Evolutionary conservation across 2,888 invertebrate species (phyloP).

Genomic region (Idaea straminata): DNA sequence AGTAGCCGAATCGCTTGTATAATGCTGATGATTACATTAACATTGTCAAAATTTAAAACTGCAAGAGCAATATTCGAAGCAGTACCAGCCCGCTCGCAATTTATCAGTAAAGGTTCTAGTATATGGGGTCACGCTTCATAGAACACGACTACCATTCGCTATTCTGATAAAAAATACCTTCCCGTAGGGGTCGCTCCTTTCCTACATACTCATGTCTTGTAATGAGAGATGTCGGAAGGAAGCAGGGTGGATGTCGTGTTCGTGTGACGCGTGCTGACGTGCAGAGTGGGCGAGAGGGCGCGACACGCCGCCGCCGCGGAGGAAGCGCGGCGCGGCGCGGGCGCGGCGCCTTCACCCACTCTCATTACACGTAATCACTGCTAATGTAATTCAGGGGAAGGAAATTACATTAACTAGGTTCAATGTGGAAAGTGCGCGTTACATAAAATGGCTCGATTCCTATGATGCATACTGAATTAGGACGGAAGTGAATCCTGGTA

Average conservation of each 20-base stretch:
- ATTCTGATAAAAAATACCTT: neutral
- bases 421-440: constrained; percentile 71
- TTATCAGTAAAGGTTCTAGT: constrained; percentile 33
- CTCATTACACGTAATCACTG: constrained; percentile 32
- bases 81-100: constrained; percentile 72
- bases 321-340: constrained; percentile 27
- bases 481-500: constrained; percentile 80
- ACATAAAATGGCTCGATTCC: constrained; percentile 80
- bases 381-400: constrained; percentile 73
- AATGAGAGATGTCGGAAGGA: neutral
- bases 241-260: neutral
- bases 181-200: neutral
- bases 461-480: constrained; percentile 79
- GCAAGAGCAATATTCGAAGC: constrained; percentile 70
- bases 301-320: constrained; percentile 30
- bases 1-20: constrained; percentile 68
- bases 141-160: constrained; percentile 11
- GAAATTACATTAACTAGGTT: constrained; percentile 69
- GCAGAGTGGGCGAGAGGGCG: constrained; percentile 24
- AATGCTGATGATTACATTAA: constrained; percentile 50
- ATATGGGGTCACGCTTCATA: constrained; percentile 27
- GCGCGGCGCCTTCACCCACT: too few relatives aligned
- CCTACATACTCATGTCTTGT: neutral
- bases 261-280: neutral
- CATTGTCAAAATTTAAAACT: constrained; percentile 56